phyloP scores from a whole-genome alignment of 2,113 vertebrate species.

The mouse (Mus musculus) region DNA sequence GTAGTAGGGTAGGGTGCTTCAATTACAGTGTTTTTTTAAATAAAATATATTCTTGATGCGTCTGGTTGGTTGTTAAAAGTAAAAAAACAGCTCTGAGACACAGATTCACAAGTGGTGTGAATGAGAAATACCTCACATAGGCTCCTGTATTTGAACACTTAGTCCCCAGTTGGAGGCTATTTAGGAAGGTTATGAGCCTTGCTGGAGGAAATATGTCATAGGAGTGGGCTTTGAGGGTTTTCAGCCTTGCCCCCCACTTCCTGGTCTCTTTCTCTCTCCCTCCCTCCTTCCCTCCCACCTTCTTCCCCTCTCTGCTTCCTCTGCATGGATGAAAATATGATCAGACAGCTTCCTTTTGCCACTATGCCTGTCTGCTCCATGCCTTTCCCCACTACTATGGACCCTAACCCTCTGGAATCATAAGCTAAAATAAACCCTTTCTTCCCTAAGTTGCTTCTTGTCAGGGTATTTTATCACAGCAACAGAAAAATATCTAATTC shows the following conservation, averaged over 20 bases:
- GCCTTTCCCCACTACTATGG: not conserved
- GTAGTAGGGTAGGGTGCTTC: not conserved
- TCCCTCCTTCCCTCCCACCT: not conserved
- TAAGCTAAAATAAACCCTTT: not conserved
- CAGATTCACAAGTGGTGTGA: not conserved
- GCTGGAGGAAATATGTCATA: not conserved
- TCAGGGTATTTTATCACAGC: not conserved
- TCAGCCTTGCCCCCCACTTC: not conserved
- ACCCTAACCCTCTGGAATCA: not conserved
- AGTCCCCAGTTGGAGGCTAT: not conserved
- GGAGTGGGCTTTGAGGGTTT: not conserved
- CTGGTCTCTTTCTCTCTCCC: not conserved
- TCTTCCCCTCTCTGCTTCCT: not conserved
- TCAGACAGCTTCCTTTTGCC: not conserved
- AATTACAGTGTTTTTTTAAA: slow-evolving; percentile 37
- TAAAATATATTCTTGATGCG: not conserved
- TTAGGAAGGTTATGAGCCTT: not conserved
- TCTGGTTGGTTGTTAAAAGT: not conserved
- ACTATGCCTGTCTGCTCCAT: not conserved
- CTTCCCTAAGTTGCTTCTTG: not conserved
- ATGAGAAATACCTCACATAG: not conserved
- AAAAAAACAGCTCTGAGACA: not conserved
- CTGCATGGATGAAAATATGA: not conserved
- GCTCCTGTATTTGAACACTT: not conserved
- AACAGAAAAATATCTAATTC: not conserved